These are phyloP conservation scores for Sarcophilus harrisii DNA, from an alignment of 2,797 vertebrate species.

Conservation along the genomic window DNA sequence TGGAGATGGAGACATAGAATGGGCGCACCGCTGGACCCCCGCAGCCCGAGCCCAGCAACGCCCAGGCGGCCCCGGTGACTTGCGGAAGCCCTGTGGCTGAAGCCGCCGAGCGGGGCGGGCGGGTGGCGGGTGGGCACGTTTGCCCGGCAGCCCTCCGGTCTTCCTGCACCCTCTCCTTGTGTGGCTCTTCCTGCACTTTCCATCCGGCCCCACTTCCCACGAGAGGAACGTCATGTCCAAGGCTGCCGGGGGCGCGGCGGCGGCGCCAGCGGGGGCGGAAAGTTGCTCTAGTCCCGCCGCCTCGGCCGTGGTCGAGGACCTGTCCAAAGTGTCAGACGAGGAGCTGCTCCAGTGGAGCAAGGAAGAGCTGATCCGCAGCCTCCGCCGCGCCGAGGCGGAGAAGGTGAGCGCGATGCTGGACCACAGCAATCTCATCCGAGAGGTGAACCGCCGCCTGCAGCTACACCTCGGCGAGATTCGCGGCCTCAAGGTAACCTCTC, in stretches of 20 bases:
- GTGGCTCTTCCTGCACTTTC: neutral
- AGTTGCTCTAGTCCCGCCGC: constrained; percentile 25
- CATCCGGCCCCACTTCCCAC: constrained; percentile 61
- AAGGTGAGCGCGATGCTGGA: constrained; percentile 97
- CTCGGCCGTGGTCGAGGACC: constrained; percentile 87
- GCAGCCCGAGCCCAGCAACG: constrained; percentile 60
- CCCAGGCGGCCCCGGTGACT: constrained; percentile 72
- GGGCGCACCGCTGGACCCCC: constrained; percentile 64
- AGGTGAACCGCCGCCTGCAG: constrained; percentile 97
- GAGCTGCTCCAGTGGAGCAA: constrained; percentile 95
- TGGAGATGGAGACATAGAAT: constrained; percentile 77
- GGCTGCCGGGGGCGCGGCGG: constrained; percentile 83
- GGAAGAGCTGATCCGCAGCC: constrained; percentile 93
- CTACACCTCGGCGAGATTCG: constrained; percentile 97
- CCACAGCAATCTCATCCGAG: constrained; percentile 96
- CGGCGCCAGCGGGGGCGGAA: constrained; percentile 77
- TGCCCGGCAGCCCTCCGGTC: neutral
- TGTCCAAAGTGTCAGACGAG: constrained; percentile 93
- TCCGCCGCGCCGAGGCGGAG: constrained; percentile 93
- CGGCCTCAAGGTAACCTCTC: constrained; percentile 92
- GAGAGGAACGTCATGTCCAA: constrained; percentile 86
- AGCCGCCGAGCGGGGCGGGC: constrained; percentile 56
- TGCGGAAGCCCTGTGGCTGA: constrained; percentile 35
- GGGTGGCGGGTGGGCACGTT: constrained; percentile 62
- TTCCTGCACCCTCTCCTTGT: neutral